Evolutionary conservation across 2,797 vertebrate genomes (phyloP).

Genomic region (Apogon talboti): DNA sequence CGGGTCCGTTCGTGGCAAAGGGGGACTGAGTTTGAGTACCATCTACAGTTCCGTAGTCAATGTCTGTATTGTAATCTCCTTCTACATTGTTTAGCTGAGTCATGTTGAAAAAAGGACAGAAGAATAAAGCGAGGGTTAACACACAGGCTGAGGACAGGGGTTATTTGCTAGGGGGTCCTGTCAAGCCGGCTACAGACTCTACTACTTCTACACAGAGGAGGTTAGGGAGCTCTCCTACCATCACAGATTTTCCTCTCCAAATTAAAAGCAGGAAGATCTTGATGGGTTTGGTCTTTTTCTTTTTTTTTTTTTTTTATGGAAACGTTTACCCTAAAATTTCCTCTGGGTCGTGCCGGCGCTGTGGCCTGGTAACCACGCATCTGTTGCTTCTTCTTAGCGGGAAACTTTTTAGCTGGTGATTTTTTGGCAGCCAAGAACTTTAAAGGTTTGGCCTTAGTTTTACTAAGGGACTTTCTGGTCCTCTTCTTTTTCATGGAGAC

Average conservation of each 20-base stretch:
- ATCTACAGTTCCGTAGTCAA: conserved; percentile 90
- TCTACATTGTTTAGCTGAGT: conserved; percentile 92
- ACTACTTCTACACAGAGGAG: conserved; percentile 80
- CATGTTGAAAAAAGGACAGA: conserved; percentile 83
- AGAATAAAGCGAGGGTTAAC: conserved; percentile 80
- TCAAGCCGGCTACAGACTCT: conserved; percentile 77
- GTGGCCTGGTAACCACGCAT: conserved; percentile 88
- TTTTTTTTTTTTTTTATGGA: conserved; percentile 27
- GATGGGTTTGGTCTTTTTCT: conserved; percentile 83
- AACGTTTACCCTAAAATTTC: conserved; percentile 94
- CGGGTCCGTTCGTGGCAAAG: conserved; percentile 84
- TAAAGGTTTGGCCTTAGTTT: conserved; percentile 90
- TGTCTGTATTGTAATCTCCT: conserved; percentile 90
- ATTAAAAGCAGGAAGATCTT: conserved; percentile 88
- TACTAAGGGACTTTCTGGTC: conserved; percentile 89
- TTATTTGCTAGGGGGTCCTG: conserved; percentile 70
- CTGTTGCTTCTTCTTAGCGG: conserved; percentile 92
- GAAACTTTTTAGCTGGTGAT: conserved; percentile 87
- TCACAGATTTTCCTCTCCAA: conserved; percentile 93
- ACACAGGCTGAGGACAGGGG: conserved; percentile 71
- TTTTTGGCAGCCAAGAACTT: conserved; percentile 89
- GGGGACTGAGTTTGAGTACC: conserved; percentile 89
- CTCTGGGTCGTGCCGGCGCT: conserved; percentile 86
- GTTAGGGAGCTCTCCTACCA: conserved; percentile 86
- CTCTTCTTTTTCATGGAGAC: conserved; percentile 92